phyloP scores from a whole-genome alignment of 64 coral and sea anemone genomes.

The Stichodactyla mertensii region DNA sequence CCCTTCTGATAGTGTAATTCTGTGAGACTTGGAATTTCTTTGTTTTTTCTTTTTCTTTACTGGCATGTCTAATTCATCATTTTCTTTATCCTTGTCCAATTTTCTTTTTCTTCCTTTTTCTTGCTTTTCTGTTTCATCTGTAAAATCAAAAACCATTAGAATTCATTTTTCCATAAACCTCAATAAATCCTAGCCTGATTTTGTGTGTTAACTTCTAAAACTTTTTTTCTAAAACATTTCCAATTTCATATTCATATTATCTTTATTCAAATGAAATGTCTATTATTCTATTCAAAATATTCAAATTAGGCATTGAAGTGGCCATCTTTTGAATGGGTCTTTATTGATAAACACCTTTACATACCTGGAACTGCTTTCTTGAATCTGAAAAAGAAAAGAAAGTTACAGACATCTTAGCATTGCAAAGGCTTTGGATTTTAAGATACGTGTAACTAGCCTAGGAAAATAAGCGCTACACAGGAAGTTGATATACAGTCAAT shows the following conservation, averaged over 20 bases:
- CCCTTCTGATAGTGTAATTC: neutral
- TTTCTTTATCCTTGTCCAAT: conserved; percentile 21
- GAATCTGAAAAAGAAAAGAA: conserved; percentile 18
- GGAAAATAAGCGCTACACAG: neutral
- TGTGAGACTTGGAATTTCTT: neutral
- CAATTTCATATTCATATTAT: too few relatives aligned
- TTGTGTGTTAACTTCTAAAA: too few relatives aligned
- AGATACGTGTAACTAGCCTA: neutral
- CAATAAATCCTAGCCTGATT: neutral
- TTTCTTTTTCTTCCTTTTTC: conserved; percentile 14
- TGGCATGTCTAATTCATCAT: neutral
- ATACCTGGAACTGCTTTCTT: conserved; percentile 5
- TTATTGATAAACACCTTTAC: neutral
- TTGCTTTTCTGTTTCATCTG: neutral
- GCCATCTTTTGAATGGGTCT: too few relatives aligned
- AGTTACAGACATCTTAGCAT: neutral
- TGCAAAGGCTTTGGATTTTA: neutral
- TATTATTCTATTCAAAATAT: too few relatives aligned
- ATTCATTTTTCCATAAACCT: neutral
- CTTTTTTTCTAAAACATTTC: too few relatives aligned
- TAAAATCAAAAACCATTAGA: neutral
- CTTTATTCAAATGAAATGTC: too few relatives aligned
- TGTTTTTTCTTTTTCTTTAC: conserved; percentile 31
- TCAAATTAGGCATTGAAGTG: too few relatives aligned
- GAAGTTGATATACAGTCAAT: too few relatives aligned